Conservation (phyloP, 2,797 vertebrate species). For the Pitangus sulphuratus region DNA sequence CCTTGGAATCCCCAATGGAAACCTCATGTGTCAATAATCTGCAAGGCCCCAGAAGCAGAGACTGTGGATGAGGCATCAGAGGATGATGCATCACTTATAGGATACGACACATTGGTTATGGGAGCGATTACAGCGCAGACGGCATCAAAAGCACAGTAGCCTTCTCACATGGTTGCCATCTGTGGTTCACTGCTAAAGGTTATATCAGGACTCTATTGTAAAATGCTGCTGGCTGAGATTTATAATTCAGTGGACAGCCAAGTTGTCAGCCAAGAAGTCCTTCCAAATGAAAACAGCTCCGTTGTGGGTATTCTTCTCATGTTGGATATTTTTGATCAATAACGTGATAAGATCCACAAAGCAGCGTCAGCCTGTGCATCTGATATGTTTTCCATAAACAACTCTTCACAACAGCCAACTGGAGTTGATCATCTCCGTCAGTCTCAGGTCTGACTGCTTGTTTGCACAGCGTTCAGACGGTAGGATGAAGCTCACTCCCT, state of each 20-base stretch:
- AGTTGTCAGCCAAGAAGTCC: neutral
- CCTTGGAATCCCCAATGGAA: neutral
- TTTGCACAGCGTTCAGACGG: neutral
- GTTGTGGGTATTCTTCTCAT: neutral
- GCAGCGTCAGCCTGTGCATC: neutral
- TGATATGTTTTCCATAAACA: neutral
- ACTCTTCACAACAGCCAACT: neutral
- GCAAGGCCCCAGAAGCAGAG: neutral
- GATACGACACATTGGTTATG: neutral
- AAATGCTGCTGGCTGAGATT: neutral
- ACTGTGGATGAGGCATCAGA: neutral
- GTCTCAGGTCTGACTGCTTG: neutral
- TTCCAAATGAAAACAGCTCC: neutral
- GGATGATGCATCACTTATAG: neutral
- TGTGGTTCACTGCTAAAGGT: constrained; percentile 3
- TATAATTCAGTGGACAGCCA: neutral
- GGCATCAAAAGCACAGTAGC: neutral
- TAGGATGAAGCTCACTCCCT: neutral
- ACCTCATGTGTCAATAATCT: neutral
- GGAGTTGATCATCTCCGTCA: neutral
- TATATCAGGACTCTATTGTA: neutral
- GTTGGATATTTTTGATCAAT: neutral
- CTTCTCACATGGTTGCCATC: constrained; percentile 6
- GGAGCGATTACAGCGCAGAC: neutral
- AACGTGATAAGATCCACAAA: neutral